These are phyloP conservation scores for Drosophila melanocephala DNA, from an alignment of 2,888 invertebrate species.

Conservation along the genomic window DNA sequence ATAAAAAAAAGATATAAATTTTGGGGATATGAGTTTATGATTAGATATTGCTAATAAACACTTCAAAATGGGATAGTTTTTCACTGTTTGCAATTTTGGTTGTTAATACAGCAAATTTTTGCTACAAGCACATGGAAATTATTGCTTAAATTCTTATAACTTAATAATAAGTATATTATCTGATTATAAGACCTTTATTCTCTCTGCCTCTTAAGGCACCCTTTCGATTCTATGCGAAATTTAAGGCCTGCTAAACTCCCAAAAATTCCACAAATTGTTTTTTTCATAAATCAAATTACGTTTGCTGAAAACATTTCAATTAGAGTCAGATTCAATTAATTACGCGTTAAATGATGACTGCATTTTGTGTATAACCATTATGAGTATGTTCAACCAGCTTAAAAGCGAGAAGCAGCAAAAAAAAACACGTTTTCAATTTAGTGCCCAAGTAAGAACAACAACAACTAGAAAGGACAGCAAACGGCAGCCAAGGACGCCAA, in stretches of 20 bases:
- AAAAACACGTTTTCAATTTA: conserved; percentile 71
- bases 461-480: conserved; percentile 20
- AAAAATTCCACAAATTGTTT: neutral
- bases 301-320: conserved; percentile 76
- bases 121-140: neutral
- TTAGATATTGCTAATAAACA: neutral
- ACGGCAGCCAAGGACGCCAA: conserved; percentile 50
- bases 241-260: too few species aligned
- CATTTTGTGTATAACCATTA: conserved; percentile 47
- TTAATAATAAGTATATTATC: neutral
- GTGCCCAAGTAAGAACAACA: conserved; percentile 23
- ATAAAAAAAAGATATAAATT: conserved; percentile 12
- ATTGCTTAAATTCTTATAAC: neutral
- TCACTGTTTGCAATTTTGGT: neutral
- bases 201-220: neutral
- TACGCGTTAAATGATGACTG: conserved; percentile 62
- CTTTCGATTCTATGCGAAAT: neutral
- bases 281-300: conserved; percentile 24
- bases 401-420: conserved; percentile 57
- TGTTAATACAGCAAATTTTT: neutral
- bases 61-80: neutral
- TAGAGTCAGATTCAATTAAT: conserved; percentile 81
- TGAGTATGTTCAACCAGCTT: conserved; percentile 62
- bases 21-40: neutral
- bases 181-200: neutral